phyloP scores from a whole-genome alignment of 2,888 invertebrate species.

The Stegophylla sp. region DNA sequence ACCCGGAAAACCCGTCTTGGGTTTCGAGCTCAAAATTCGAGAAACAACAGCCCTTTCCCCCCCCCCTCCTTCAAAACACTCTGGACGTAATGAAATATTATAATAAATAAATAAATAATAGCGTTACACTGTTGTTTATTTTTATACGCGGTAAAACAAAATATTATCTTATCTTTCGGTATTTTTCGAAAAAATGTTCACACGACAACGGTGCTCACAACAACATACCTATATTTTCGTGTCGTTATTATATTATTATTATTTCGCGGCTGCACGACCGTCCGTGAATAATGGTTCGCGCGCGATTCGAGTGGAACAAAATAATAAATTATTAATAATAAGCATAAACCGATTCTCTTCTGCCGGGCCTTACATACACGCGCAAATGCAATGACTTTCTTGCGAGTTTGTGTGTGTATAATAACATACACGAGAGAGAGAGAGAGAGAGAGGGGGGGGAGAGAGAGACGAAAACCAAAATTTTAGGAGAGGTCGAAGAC shows the following conservation, averaged over 20 bases:
- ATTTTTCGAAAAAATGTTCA: not conserved
- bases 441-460: not conserved
- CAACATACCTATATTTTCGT: not conserved
- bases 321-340: not conserved
- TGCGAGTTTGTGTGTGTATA: not conserved
- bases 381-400: not conserved
- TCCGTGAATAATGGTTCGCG: not conserved
- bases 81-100: too few relatives aligned
- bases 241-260: not conserved
- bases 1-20: conserved; percentile 4
- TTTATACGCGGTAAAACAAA: not conserved
- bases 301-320: not conserved
- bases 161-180: not conserved
- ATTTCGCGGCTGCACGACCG: not conserved
- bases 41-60: not conserved
- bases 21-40: not conserved
- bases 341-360: not conserved
- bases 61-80: too few relatives aligned
- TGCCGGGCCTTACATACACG: not conserved
- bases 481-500: conserved; percentile 38
- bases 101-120: too few relatives aligned
- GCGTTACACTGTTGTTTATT: too few relatives aligned
- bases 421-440: not conserved
- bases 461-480: not conserved
- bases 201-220: not conserved